phyloP scores from a whole-genome alignment of 2,797 vertebrate species.

The Aselliscus stoliczkanus region DNA sequence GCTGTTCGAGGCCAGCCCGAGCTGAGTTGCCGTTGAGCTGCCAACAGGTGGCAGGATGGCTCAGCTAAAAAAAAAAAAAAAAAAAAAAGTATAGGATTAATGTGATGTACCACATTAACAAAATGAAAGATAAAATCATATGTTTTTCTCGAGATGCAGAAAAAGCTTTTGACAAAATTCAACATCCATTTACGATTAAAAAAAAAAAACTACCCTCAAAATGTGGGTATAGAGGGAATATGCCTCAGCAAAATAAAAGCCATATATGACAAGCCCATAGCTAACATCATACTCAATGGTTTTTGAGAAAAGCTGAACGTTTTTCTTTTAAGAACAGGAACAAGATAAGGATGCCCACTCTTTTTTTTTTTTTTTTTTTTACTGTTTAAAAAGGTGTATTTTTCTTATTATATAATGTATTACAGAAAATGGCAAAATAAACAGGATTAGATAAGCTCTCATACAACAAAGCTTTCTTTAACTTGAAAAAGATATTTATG shows the following conservation, averaged over 20 bases:
- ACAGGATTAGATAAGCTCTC: slow-evolving; percentile 33
- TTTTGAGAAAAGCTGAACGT: no score
- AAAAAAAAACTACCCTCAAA: neutral
- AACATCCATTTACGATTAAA: neutral
- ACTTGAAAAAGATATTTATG: slow-evolving; percentile 36
- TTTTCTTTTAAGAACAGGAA: no score
- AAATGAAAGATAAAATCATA: neutral
- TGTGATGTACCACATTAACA: neutral
- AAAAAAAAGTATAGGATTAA: neutral
- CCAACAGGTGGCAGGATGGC: no score
- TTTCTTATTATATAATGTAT: slow-evolving; percentile 45
- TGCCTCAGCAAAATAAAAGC: neutral
- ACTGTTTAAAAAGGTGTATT: slow-evolving; percentile 39
- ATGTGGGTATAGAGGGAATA: neutral
- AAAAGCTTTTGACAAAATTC: neutral
- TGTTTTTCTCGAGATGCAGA: neutral
- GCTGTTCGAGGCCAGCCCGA: no score
- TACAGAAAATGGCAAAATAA: slow-evolving; percentile 62
- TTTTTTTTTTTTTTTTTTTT: no score
- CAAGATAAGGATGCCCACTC: no score
- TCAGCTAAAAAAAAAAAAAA: no score
- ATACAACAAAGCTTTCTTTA: slow-evolving; percentile 50
- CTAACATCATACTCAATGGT: neutral
- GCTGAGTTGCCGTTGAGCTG: no score
- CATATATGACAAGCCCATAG: neutral